Evolutionary conservation across 2,888 invertebrate species (phyloP).

Genomic region (Ornithoptera alexandrae): DNA sequence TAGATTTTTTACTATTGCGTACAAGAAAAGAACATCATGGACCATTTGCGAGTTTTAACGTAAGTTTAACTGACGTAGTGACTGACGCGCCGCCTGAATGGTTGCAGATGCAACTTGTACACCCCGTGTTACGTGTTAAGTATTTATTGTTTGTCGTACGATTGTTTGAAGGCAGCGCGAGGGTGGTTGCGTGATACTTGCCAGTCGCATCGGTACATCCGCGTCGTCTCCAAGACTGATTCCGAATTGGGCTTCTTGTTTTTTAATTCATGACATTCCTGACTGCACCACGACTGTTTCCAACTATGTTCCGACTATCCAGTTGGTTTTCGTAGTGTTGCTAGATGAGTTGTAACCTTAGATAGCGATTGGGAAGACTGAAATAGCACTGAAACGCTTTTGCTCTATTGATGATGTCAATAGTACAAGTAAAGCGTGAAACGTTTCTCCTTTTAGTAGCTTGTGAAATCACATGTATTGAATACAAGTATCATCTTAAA

Average conservation of each 20-base stretch:
- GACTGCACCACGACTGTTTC: constrained; percentile 32
- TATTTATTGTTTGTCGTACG: constrained; percentile 68
- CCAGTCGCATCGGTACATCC: constrained; percentile 49
- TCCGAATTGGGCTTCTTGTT: constrained; percentile 59
- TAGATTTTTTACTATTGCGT: constrained; percentile 78
- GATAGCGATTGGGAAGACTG: constrained; percentile 56
- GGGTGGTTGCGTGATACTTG: constrained; percentile 46
- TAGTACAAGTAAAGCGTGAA: constrained; percentile 59
- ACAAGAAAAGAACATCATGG: constrained; percentile 66
- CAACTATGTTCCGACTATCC: constrained; percentile 23
- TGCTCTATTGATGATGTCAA: constrained; percentile 69
- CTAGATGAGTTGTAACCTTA: constrained; percentile 50
- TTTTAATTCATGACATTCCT: constrained; percentile 64
- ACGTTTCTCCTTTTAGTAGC: constrained; percentile 32
- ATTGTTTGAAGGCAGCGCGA: constrained; percentile 39
- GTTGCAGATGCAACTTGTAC: constrained; percentile 7
- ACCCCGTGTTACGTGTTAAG: constrained; percentile 57
- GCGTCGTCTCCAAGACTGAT: constrained; percentile 75
- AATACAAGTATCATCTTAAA: constrained; percentile 3
- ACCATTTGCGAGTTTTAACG: constrained; percentile 62
- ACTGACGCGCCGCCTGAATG: constrained; percentile 14
- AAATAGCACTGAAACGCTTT: constrained; percentile 57
- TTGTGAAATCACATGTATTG: constrained; percentile 31
- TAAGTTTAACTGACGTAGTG: constrained; percentile 36
- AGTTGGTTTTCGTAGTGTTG: constrained; percentile 45